Base-by-base conservation (phyloP, 2,888 invertebrate genomes). In the Epistrophe grossulariae region DNA sequence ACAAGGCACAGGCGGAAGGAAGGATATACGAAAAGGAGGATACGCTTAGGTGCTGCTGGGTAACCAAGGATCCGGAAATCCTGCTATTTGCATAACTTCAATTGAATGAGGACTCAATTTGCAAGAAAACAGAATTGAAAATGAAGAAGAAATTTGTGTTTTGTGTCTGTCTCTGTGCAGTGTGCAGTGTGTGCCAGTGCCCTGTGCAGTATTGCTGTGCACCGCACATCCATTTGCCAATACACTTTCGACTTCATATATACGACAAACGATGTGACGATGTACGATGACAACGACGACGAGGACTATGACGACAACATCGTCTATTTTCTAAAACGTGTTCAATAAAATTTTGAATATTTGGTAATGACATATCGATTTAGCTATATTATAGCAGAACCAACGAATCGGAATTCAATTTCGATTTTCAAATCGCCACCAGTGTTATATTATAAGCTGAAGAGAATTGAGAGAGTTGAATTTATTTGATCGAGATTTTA, bases 41-140 rank as follows among this genome's bases (percentile, higher is more conserved):
- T 66, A 70, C 19, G 24, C 19, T 52, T 59, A 48, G 57, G 73
- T 60, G 50, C 10, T 70, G 82, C 19, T 62, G 55, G 70, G 83
- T 60, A 79, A 72, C 74, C 82, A 78, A 78, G 87, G 79, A 87
- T 83, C 50, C 60, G 81, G 68, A 66, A 81, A 82, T 79, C 76
- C 68, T 66, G 48, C 43, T 83, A 87, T 87, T 87, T 87, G 87
- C 87, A 87, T 87, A 83, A 76, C 79, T 74, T 76, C 83, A 72
- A 83, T 83, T 87, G 79, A 76, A 87, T 76, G 79, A 83, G 83
- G 71, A 87, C 79, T 87, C 74, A 66, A 87, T 87, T 87, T 76
- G 71, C 62, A 76, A 76, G 83, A 71, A 83, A 79, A 76, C 71
- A 64, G 79, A 83, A 83, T 79, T 76, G 70, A 15, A 73, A 78